Conservation (phyloP, 2,113 vertebrate species). For the Piprites chloris region DNA sequence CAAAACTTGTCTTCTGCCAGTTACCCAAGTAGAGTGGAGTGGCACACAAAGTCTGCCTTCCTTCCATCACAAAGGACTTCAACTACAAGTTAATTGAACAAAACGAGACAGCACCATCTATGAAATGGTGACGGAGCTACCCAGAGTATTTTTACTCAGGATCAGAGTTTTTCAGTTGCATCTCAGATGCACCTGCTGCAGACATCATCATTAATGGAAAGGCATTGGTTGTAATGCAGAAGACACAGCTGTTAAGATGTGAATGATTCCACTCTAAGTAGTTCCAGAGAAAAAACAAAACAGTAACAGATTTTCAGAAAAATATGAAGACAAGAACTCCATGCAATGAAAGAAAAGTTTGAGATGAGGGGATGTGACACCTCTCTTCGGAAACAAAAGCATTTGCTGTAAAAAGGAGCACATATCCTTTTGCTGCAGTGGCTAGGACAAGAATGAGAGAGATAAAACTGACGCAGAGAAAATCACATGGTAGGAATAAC, state of each 20-base stretch:
- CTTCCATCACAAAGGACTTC: background rate
- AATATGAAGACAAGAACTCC: background rate
- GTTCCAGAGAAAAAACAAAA: background rate
- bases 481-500: background rate
- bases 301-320: background rate
- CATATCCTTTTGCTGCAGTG: background rate
- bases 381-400: background rate
- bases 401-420: background rate
- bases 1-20: background rate
- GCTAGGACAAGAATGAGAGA: background rate
- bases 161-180: background rate
- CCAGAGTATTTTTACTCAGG: background rate
- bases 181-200: background rate
- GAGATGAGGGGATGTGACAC: background rate
- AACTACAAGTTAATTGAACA: background rate
- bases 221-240: background rate
- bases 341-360: background rate
- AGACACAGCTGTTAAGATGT: background rate
- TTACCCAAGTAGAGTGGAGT: background rate
- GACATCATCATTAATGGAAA: background rate
- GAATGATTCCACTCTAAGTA: background rate
- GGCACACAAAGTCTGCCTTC: background rate
- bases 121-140: background rate
- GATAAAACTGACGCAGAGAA: background rate
- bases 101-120: background rate